phyloP scores from a whole-genome alignment of 2,797 vertebrate species.

The Sebastiscus albofasciatus region DNA sequence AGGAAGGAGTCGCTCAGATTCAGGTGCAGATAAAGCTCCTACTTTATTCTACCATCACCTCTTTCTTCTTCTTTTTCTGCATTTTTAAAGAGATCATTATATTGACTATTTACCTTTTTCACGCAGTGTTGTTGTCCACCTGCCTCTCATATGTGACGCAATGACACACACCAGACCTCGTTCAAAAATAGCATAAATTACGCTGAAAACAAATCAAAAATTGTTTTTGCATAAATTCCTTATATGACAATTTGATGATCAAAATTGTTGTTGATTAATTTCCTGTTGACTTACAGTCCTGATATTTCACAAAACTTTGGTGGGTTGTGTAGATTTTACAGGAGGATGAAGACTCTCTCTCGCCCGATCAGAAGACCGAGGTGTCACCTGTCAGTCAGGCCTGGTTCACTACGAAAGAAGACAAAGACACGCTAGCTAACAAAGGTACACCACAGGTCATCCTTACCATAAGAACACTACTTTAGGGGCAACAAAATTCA shows the following conservation, averaged over 20 bases:
- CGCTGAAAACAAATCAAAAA: too few species aligned
- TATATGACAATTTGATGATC: background rate
- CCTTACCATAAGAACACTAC: too few species aligned
- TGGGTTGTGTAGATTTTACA: conserved; percentile 85
- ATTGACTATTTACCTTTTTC: background rate
- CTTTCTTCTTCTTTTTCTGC: background rate
- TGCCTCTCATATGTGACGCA: too few species aligned
- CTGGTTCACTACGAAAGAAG: conserved; percentile 99
- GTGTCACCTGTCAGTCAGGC: conserved; percentile 97
- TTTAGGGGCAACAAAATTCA: too few species aligned
- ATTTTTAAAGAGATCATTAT: background rate
- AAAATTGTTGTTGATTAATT: too few species aligned
- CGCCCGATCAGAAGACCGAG: conserved; percentile 85
- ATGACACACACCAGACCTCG: too few species aligned
- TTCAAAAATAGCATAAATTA: too few species aligned
- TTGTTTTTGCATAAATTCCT: too few species aligned
- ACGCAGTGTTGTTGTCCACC: accelerated
- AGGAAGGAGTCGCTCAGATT: conserved; percentile 91
- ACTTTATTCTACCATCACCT: too few species aligned
- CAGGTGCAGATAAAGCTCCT: conserved; percentile 82
- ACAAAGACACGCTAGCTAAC: conserved; percentile 97
- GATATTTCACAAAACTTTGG: background rate
- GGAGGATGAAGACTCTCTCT: conserved; percentile 87
- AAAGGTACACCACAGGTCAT: conserved; percentile 84
- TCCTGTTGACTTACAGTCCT: too few species aligned